phyloP scores from a whole-genome alignment of 92 coral and sea anemone genomes.

The Blastomussa wellsi region DNA sequence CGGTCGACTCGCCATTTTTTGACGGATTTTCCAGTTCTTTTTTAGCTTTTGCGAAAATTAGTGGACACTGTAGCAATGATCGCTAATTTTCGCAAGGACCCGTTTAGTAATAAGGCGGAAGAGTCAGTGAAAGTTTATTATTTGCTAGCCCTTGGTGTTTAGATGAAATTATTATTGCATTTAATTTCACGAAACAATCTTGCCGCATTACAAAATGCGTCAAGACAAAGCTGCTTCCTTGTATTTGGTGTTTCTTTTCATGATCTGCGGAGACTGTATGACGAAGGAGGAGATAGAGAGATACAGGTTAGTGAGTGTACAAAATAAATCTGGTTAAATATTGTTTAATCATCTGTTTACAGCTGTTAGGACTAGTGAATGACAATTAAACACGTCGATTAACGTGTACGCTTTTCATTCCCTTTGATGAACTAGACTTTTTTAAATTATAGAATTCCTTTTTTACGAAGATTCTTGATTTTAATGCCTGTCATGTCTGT shows the following conservation, averaged over 20 bases:
- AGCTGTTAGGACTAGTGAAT: conserved; percentile 8
- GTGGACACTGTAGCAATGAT: conserved; percentile 19
- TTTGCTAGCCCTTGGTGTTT: not conserved
- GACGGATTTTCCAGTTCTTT: not conserved
- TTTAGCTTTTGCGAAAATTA: no score
- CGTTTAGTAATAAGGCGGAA: not conserved
- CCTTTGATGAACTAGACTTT: not conserved
- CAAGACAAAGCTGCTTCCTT: conserved; percentile 28
- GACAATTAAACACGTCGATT: not conserved
- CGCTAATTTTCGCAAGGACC: not conserved
- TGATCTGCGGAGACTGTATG: conserved; percentile 58
- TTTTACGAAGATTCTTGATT: not conserved
- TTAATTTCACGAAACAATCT: not conserved
- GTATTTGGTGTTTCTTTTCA: conserved; percentile 37
- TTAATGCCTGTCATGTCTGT: not conserved
- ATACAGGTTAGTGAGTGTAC: conserved; percentile 43
- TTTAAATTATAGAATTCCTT: not conserved
- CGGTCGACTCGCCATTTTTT: not conserved
- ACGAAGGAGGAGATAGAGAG: conserved; percentile 70
- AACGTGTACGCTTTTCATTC: not conserved
- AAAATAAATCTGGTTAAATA: not conserved
- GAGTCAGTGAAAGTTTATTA: not conserved
- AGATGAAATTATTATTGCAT: not conserved
- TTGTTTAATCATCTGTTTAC: not conserved
- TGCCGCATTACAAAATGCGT: conserved; percentile 17